Base-by-base conservation (phyloP, 2,113 vertebrate species). In the Ivindomyrus marchei region DNA sequence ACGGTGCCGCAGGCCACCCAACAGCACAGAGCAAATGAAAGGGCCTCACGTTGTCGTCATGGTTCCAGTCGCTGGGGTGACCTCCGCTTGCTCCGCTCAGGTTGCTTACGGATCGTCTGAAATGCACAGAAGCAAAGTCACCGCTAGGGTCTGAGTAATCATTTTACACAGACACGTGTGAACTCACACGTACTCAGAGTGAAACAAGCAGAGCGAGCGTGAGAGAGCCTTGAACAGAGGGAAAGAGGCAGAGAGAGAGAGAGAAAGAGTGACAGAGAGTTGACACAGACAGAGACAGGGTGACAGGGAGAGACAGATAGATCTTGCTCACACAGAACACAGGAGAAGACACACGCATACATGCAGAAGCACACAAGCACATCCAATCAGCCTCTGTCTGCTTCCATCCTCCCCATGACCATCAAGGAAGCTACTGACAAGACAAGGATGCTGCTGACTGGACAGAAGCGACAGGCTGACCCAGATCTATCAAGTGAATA, bases 101-200 rank as follows among this genome's bases (percentile, higher is more conserved):
- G 94, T 97, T 98, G 93, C 97, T 97, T 92, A 96, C 97, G 0
- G 97, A 96, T 93, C 96, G 96, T 91, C 98, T 99, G 95, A 0
- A 53, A 93, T 88, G 92, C 24, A 92, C 56, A 84, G 50, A 77
- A 80, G 45, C 58, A 27, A 56, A 46, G 84, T 85, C 36, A 89
- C 45, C 45, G 84, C 90, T 19, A 47, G 13, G 46, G 85, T 85
- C 89, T 42, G 70, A 36, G 77, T n/a, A 80, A 53, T 49, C 58
- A 10, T 39, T 53, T 46, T 62, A 89, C 47, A 47, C 53, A 70
- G 53, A 31, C n/a, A 50, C 53, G 31, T 56, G 90, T 19, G 74
- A 49, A 88, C 13, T 58, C 62, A 89, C 42, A 80, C 70, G 88
- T 3, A 85, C 19, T 36, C 10, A n/a, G 13, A n/a, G 5, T 0